Base-by-base conservation (phyloP, 2,113 vertebrate species). In the Microcebus tavaratra region DNA sequence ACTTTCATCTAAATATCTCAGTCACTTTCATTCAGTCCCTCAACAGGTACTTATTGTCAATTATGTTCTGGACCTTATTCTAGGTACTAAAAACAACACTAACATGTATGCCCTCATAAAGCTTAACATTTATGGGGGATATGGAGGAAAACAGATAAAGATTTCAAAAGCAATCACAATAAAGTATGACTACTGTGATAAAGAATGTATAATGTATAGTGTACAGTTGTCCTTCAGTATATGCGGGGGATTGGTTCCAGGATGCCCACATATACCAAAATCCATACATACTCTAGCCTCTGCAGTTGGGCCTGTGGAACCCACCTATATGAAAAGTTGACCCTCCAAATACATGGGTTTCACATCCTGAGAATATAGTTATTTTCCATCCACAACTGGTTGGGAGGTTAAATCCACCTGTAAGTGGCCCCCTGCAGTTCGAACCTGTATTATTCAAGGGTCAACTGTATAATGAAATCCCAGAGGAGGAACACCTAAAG, bases 61-160 rank as follows among this genome's bases (percentile, higher is more conserved):
- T 91, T 91, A 92, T 36, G 1, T 70, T 85, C 23, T 72, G 8
- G 57, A 34, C 36, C 91, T 36, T 87, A 50, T 68, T 92, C 15
- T 90, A 90, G 36, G 20, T 89, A 91, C 78, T 89, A 78, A 91
- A 91, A 95, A 91, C 90, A 95, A 82, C 68, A 86, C 39, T 83
- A 88, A 90, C 34, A 93, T 10, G 20, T 75, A 94, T 59, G 31
- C 63, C 27, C 12, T 89, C 15, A 61, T 42, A 5, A 55, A 91
- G 14, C 36, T 96, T 88, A 89, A 92, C 67, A 29, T 88, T 95
- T 85, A 59, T 13, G 20, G 14, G 15, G 39, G 15, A 31, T 79
- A 73, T 42, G 25, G 59, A 4, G 57, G 45, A 5, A 7, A 92
- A 23, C 31, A 96, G 65, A 81, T 89, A 53, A 90, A 70, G 12